These are phyloP conservation scores for Gryon sp. DNA, from an alignment of 1,140 invertebrate species.

Conservation along the genomic window DNA sequence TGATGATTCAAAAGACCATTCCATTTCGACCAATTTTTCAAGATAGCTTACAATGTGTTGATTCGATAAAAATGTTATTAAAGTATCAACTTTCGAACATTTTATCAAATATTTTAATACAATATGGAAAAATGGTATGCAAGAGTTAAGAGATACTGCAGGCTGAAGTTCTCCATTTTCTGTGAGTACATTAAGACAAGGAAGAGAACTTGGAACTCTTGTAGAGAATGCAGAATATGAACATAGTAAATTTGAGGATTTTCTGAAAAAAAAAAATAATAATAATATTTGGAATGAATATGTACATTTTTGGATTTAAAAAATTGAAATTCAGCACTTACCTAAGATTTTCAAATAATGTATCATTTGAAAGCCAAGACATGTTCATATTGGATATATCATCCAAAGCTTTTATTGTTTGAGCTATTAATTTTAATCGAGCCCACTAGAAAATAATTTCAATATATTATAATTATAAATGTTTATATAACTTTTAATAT, in stretches of 20 bases:
- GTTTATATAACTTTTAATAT: background rate
- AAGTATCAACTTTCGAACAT: constrained; percentile 3
- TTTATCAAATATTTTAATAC: constrained; percentile 59
- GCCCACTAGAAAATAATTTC: constrained; percentile 66
- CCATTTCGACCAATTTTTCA: constrained; percentile 53
- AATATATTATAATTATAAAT: background rate
- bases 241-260: constrained; percentile 73
- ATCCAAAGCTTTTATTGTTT: constrained; percentile 63
- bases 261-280: constrained; percentile 59
- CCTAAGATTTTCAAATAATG: constrained; percentile 69
- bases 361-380: constrained; percentile 62
- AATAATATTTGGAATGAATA: background rate
- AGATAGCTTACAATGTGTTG: constrained; percentile 69
- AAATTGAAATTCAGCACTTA: constrained; percentile 59
- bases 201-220: constrained; percentile 70
- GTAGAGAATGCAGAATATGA: constrained; percentile 39
- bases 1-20: constrained; percentile 72
- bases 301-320: constrained; percentile 2
- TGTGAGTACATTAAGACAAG: constrained; percentile 68
- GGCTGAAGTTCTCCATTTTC: constrained; percentile 72
- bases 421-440: constrained; percentile 69
- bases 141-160: constrained; percentile 65
- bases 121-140: constrained; percentile 68
- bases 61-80: constrained; percentile 27
- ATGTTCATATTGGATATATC: constrained; percentile 62